Percentiles rank a stretch among this genome's conserved stretches.
Conservation (phyloP, 1,140 invertebrate genomes). For the Ganaspis sp. region DNA sequence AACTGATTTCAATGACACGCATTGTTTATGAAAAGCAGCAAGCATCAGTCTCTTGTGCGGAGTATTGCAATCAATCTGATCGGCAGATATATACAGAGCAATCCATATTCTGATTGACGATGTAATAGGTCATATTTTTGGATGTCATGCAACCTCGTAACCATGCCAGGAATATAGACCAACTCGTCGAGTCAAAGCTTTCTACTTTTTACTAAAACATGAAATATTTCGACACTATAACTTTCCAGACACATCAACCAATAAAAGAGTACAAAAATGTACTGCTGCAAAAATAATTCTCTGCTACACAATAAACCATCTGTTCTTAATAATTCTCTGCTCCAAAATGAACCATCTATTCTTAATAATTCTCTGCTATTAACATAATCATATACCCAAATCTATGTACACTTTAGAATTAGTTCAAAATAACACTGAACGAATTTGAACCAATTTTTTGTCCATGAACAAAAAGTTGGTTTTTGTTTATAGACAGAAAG, state of each 20-base stretch:
- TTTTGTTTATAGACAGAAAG: too few relatives aligned
- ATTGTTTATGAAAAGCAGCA: background rate
- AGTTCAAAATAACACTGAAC: too few relatives aligned
- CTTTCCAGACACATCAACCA: background rate
- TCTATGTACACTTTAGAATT: too few relatives aligned
- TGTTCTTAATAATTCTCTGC: too few relatives aligned
- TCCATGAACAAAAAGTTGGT: too few relatives aligned
- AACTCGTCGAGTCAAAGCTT: background rate
- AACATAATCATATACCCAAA: too few relatives aligned
- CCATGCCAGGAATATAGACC: background rate
- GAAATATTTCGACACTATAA: constrained; percentile 20
- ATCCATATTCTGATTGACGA: background rate
- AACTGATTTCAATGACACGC: background rate
- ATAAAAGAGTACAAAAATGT: background rate
- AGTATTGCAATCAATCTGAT: background rate
- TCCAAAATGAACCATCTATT: too few relatives aligned
- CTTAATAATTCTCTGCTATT: too few relatives aligned
- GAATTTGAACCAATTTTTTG: too few relatives aligned
- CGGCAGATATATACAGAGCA: background rate
- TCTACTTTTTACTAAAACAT: background rate
- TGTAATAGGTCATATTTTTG: constrained; percentile 6
- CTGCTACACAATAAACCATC: too few relatives aligned
- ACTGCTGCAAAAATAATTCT: too few relatives aligned
- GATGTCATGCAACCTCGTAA: constrained; percentile 6
- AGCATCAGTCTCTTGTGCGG: too few relatives aligned